Evolutionary conservation across 2,797 vertebrate genomes (phyloP).

Genomic region (Muscicapa striata): DNA sequence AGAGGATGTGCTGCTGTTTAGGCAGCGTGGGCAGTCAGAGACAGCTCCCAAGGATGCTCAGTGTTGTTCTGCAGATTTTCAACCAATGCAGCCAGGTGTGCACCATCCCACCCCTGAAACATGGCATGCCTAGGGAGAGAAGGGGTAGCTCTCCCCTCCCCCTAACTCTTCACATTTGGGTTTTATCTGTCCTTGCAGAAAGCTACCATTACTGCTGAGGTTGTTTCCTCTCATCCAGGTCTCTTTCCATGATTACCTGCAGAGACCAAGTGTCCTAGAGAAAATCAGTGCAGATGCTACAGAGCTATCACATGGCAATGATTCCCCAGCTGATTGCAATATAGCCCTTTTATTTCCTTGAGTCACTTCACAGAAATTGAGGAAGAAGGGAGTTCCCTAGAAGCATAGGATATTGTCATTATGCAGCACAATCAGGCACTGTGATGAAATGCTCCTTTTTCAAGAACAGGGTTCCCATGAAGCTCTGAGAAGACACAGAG

Average conservation of each 20-base stretch:
- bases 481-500: background rate
- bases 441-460: background rate
- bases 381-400: background rate
- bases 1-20: background rate
- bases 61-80: background rate
- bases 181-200: background rate
- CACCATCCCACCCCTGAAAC: background rate
- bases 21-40: background rate
- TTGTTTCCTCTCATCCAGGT: background rate
- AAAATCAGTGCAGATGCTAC: background rate
- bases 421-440: background rate
- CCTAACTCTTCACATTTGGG: background rate
- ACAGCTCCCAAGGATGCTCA: background rate
- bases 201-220: background rate
- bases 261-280: background rate
- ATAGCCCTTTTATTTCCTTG: background rate
- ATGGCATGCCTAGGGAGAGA: rapidly evolving
- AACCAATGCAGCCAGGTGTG: background rate
- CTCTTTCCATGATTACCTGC: background rate
- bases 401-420: background rate
- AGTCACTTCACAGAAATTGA: background rate
- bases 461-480: background rate
- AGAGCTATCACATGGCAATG: background rate
- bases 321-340: background rate
- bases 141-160: background rate